phyloP scores from a whole-genome alignment of 92 coral and sea anemone genomes.

The Epizoanthus stellaris region DNA sequence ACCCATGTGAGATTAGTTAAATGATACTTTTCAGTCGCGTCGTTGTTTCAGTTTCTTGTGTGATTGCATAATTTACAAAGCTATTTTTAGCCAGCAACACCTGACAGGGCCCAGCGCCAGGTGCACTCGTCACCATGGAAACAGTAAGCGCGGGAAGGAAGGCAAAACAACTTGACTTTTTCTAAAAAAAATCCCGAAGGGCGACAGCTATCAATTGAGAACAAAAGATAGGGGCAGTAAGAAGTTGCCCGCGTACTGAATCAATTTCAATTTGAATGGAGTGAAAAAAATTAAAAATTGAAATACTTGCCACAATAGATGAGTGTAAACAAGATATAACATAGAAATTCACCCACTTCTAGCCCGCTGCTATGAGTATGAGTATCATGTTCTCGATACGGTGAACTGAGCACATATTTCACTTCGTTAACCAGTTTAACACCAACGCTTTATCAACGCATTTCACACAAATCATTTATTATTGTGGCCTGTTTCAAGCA shows the following conservation, averaged over 20 bases:
- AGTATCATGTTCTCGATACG: not conserved
- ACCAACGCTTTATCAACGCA: too few species aligned
- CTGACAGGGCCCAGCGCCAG: constrained; percentile 43
- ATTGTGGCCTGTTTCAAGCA: too few species aligned
- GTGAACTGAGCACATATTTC: not conserved
- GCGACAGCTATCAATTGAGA: not conserved
- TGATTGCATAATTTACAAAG: constrained; percentile 24
- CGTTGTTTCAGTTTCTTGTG: constrained; percentile 13
- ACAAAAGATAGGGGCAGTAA: not conserved
- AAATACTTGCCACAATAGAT: too few species aligned
- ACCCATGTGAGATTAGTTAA: not conserved
- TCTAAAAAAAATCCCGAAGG: not conserved
- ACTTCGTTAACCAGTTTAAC: constrained; percentile 1
- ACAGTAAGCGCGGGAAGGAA: constrained; percentile 26
- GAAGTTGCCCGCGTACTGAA: not conserved
- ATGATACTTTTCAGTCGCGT: constrained; percentile 15
- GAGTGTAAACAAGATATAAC: too few species aligned
- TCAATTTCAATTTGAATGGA: too few species aligned
- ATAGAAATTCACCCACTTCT: not conserved
- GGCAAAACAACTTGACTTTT: not conserved
- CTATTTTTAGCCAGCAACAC: constrained; percentile 46
- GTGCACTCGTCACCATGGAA: constrained; percentile 42
- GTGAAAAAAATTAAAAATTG: too few species aligned
- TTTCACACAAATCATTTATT: too few species aligned
- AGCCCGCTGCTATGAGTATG: too few species aligned